Conservation (phyloP, 64 coral and sea anemone genomes). For the Montipora foliosa region DNA sequence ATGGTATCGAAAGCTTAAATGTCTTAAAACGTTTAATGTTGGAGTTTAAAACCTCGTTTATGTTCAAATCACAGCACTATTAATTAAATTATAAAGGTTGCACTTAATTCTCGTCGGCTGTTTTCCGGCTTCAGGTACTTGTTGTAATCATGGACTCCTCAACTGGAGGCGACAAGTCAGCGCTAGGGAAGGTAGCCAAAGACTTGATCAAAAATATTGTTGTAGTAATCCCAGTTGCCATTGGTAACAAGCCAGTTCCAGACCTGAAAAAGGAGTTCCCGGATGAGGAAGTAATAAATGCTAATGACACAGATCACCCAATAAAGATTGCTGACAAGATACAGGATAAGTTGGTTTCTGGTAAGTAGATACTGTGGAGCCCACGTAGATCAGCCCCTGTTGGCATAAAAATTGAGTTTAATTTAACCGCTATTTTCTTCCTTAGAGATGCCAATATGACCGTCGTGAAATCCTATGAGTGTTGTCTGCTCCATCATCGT, state of each 20-base stretch:
- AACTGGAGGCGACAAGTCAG: slow-evolving; percentile 70
- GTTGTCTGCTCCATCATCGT: no score
- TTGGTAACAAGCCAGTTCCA: slow-evolving; percentile 58
- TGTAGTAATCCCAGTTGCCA: slow-evolving; percentile 78
- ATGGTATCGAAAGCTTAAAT: no score
- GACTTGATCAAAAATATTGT: slow-evolving; percentile 41
- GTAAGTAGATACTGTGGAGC: slow-evolving; percentile 5
- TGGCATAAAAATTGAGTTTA: neutral
- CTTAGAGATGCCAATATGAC: no score
- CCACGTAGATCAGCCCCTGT: neutral
- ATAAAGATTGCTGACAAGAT: slow-evolving; percentile 78
- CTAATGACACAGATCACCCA: slow-evolving; percentile 55
- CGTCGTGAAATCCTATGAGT: no score
- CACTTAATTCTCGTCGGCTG: no score
- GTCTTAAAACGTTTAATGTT: no score
- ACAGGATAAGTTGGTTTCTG: slow-evolving; percentile 64
- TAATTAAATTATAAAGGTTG: no score
- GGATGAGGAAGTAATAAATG: slow-evolving; percentile 68
- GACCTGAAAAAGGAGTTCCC: slow-evolving; percentile 77
- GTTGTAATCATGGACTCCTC: slow-evolving; percentile 81
- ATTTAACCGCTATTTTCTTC: neutral
- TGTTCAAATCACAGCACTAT: no score
- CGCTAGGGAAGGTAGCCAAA: slow-evolving; percentile 59
- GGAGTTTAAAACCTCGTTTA: no score
- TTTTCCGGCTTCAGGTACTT: slow-evolving; percentile 12